Percentiles rank a stretch among this genome's conserved stretches.
Conservation (phyloP, 2,888 invertebrate genomes). For the Thecophora atra region DNA sequence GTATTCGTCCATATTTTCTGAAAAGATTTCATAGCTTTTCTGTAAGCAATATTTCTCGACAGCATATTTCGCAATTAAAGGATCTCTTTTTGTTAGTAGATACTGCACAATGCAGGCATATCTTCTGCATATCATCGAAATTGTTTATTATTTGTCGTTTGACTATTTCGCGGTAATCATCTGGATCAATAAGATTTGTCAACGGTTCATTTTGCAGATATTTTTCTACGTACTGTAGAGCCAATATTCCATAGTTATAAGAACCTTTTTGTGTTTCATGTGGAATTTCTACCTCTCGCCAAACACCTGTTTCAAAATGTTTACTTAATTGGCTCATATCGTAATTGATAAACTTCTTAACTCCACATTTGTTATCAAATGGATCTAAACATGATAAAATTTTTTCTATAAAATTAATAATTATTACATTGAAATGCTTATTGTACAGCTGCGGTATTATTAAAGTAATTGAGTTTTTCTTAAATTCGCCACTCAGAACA, state of each 20-base stretch:
- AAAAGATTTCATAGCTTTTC: neutral
- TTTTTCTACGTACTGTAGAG: slow-evolving; percentile 5
- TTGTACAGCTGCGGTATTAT: slow-evolving; percentile 5
- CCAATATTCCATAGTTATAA: slow-evolving; percentile 11
- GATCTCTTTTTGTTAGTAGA: neutral
- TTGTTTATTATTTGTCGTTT: neutral
- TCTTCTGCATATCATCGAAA: neutral
- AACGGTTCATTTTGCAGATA: slow-evolving; percentile 8
- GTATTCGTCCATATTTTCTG: neutral
- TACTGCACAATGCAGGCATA: slow-evolving; percentile 9
- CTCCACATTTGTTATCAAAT: neutral
- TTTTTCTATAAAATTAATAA: slow-evolving; percentile 14
- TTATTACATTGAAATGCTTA: neutral
- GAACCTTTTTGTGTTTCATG: slow-evolving; percentile 1
- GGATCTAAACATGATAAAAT: slow-evolving; percentile 5
- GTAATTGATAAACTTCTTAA: neutral
- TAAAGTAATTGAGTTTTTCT: neutral
- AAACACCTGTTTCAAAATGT: neutral
- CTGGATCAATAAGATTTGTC: neutral
- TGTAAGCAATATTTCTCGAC: neutral
- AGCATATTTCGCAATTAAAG: neutral
- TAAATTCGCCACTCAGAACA: neutral
- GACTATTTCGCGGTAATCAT: neutral
- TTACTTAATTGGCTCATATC: neutral
- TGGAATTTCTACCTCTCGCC: neutral